Evolutionary conservation across 1,140 invertebrate species (phyloP).

Genomic region (Ephestia elutella): DNA sequence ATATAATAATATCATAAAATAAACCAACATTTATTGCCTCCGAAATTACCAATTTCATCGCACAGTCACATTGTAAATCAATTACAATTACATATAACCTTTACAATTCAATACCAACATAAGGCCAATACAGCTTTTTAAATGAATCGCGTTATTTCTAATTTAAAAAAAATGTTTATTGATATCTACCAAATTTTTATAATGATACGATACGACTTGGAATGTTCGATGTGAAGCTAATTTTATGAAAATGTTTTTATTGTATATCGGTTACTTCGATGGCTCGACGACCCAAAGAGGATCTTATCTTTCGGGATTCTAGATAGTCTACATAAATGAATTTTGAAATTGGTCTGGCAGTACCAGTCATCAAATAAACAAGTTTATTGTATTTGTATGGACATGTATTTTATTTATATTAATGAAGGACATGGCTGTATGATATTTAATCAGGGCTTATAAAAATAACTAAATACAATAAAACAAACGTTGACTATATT

Average conservation of each 20-base stretch:
- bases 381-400: too few relatives aligned
- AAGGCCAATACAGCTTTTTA: constrained; percentile 41
- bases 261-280: too few relatives aligned
- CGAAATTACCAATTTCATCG: neutral
- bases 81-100: neutral
- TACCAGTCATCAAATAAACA: too few relatives aligned
- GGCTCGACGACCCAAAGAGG: too few relatives aligned
- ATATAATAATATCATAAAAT: neutral
- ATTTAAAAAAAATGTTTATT: constrained; percentile 33
- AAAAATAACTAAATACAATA: too few relatives aligned
- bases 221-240: constrained; percentile 22
- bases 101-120: constrained; percentile 16
- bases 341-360: too few relatives aligned
- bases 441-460: too few relatives aligned
- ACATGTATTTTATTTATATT: too few relatives aligned
- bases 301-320: too few relatives aligned
- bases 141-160: constrained; percentile 32
- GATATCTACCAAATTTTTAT: constrained; percentile 25
- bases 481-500: too few relatives aligned
- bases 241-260: constrained; percentile 21
- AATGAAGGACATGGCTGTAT: too few relatives aligned
- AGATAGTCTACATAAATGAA: too few relatives aligned
- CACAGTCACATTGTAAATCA: neutral
- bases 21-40: neutral
- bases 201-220: constrained; percentile 22